Conservation (phyloP, 2,888 invertebrate genomes). For the Leptogaster cylindrica region DNA sequence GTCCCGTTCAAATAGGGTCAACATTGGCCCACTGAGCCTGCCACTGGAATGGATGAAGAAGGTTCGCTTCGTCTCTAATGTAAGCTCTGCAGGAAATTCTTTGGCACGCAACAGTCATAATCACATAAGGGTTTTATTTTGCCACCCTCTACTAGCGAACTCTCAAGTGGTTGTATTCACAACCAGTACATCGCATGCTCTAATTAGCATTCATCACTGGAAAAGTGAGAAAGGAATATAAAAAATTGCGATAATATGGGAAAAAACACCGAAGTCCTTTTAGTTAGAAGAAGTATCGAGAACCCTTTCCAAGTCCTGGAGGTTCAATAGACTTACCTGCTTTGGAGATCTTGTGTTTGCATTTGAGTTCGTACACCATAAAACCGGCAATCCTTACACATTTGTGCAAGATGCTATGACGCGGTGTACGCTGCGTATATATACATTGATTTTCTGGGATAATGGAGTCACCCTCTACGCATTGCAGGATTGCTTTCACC, state of each 20-base stretch:
- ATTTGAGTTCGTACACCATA: not conserved
- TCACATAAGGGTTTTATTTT: slow-evolving; percentile 29
- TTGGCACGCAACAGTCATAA: slow-evolving; percentile 43
- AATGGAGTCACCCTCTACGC: not conserved
- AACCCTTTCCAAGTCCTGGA: not conserved
- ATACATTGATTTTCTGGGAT: slow-evolving; percentile 22
- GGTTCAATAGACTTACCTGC: not conserved
- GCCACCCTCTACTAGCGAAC: slow-evolving; percentile 3
- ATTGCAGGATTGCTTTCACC: slow-evolving; percentile 1
- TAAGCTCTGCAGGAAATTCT: slow-evolving; percentile 35
- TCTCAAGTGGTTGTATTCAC: slow-evolving; percentile 34
- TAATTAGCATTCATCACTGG: slow-evolving; percentile 35
- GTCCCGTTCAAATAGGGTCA: not conserved
- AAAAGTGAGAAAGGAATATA: slow-evolving; percentile 15
- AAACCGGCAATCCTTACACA: not conserved
- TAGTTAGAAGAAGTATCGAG: slow-evolving; percentile 11
- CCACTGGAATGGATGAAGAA: not conserved
- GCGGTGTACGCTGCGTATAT: slow-evolving; percentile 27
- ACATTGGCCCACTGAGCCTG: not conserved
- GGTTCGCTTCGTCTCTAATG: not conserved
- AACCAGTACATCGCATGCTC: slow-evolving; percentile 38
- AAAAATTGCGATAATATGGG: not conserved
- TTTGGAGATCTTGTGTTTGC: not conserved
- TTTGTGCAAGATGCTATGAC: not conserved
- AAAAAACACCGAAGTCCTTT: not conserved